phyloP scores from a whole-genome alignment of 2,797 vertebrate species.

The Trachops cirrhosus region DNA sequence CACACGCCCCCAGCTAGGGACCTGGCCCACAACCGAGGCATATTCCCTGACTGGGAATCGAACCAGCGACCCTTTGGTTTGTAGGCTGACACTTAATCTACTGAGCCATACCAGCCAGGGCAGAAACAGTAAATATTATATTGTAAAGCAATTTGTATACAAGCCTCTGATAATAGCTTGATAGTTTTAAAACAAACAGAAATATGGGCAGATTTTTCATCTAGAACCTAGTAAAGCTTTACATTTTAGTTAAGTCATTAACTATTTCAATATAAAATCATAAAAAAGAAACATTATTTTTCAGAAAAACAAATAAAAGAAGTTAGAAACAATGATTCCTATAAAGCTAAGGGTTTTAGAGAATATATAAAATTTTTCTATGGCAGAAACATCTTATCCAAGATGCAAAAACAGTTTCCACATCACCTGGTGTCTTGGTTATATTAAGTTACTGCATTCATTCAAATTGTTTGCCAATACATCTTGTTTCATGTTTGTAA shows the following conservation, averaged over 20 bases:
- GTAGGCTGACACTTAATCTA: too few species aligned
- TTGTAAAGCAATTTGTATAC: neutral
- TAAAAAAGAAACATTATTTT: neutral
- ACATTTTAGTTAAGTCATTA: constrained; percentile 9
- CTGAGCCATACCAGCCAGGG: too few species aligned
- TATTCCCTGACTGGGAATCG: too few species aligned
- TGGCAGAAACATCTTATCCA: fast-evolving
- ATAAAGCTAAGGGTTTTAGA: neutral
- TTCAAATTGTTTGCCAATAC: constrained; percentile 20
- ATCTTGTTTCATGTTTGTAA: neutral
- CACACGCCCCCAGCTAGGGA: too few species aligned
- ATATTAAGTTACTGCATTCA: constrained; percentile 10
- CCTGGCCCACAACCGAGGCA: too few species aligned
- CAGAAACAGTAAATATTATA: neutral
- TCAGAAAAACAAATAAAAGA: constrained; percentile 16
- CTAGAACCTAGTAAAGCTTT: neutral
- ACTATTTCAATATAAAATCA: constrained; percentile 11
- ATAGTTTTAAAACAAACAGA: constrained; percentile 27
- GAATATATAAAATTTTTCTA: neutral
- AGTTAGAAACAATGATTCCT: neutral
- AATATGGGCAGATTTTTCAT: constrained; percentile 19
- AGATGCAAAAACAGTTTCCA: constrained; percentile 15
- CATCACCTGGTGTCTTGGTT: neutral
- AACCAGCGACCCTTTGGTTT: too few species aligned
- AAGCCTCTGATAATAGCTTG: neutral